Base-by-base conservation (phyloP, 2,797 vertebrate genomes). In the Coluber constrictor region DNA sequence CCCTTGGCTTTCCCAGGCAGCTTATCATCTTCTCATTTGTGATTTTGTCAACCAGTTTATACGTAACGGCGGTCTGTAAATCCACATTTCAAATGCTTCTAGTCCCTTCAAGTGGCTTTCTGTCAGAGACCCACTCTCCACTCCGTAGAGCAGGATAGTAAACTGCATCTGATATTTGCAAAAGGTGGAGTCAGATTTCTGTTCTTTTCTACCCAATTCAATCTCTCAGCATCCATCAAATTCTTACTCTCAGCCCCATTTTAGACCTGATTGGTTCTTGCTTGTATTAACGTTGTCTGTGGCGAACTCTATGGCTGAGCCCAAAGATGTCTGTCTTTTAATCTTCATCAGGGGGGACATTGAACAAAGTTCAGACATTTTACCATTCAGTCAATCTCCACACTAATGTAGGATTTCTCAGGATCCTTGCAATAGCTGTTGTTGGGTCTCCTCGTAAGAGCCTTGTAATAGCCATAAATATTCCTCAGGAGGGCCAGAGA, bases 361-460 rank as follows among this genome's bases (percentile, higher is more conserved):
- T 96, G 96, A 97, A 97, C 96, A 95, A 98, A 97, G 95, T 97
- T 97, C 95, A 97, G 95, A 96, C 96, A 97, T 97, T 98, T 98
- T 97, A 98, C 96, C 97, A 96, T 95, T 29, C 94, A 95, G 95
- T 94, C 94, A 90, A 97, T 97, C 95, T 96, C 94, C 97, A 94
- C 96, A 96, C 97, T 97, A 97, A 98, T 96, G 96, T 93, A 97
- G 95, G 96, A 97, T 98, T 98, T 98, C 96, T 97, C 95, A 95
- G 96, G 96, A 94, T 97, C 98, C 98, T 96, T 91, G 93, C 96
- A 97, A 97, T 98, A 98, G 98, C 97, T 97, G 97, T 98, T 96
- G 25, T 97, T 97, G 96, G 97, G 96, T 97, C 97, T 98, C 97
- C 97, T 97, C 97, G 97, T 97, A 98, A 98, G 97, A 98, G 97